Percentiles rank a stretch among this genome's conserved stretches.
Conservation (phyloP, 2,113 vertebrate species). For the Nannospalax galili region DNA sequence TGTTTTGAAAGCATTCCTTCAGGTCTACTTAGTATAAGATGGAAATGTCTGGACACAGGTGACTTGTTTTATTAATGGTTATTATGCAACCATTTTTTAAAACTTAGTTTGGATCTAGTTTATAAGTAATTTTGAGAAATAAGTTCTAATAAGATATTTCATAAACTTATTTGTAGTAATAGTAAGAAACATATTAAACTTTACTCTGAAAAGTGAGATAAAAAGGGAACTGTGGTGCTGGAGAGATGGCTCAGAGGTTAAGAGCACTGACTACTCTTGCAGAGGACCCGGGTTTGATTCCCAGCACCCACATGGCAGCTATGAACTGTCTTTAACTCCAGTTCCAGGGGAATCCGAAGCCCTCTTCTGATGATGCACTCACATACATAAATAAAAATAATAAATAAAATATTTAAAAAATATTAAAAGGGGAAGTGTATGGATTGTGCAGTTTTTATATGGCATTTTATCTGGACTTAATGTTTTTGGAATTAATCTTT, state of each 20-base stretch:
- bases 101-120: conserved; percentile 19
- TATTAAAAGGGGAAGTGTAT: too few species aligned
- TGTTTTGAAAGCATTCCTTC: not conserved
- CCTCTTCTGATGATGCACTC: too few species aligned
- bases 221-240: too few species aligned
- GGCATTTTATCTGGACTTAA: conserved; percentile 4
- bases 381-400: too few species aligned
- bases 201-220: not conserved
- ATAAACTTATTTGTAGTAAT: not conserved
- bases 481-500: not conserved
- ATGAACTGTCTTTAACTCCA: too few species aligned
- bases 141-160: conserved; percentile 4
- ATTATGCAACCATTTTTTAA: not conserved
- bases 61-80: conserved; percentile 46
- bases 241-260: too few species aligned
- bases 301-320: too few species aligned
- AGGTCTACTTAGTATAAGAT: not conserved
- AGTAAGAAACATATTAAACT: not conserved
- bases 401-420: too few species aligned
- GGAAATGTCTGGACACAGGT: not conserved
- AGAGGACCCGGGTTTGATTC: too few species aligned
- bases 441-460: not conserved
- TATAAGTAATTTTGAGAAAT: conserved; percentile 43
- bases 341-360: too few species aligned
- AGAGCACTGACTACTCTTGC: too few species aligned